Percentiles rank a stretch among this genome's conserved stretches.
Evolutionary conservation across 2,888 invertebrate species (phyloP).

Genomic region (Pseudococcus longispinus): DNA sequence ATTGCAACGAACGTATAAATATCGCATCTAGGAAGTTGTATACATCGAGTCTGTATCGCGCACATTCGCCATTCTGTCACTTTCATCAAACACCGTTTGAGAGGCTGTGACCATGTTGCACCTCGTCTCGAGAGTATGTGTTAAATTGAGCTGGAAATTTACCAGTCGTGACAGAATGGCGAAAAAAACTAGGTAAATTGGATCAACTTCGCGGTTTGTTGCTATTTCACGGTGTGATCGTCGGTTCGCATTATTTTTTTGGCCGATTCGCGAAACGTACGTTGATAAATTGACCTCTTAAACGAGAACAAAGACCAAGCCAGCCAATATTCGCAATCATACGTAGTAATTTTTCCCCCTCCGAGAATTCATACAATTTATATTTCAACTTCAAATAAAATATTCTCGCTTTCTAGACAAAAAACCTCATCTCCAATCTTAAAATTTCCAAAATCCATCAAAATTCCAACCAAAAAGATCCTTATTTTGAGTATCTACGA

Average conservation of each 20-base stretch:
- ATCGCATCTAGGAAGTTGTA: neutral
- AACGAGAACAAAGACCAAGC: neutral
- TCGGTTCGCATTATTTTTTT: neutral
- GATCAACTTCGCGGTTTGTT: neutral
- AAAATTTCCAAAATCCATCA: too few relatives aligned
- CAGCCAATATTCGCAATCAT: too few relatives aligned
- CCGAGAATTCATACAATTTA: too few relatives aligned
- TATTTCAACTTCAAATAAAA: too few relatives aligned
- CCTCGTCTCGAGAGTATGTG: neutral
- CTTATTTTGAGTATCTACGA: too few relatives aligned
- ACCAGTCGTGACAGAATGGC: neutral
- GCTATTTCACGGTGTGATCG: neutral
- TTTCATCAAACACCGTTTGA: neutral
- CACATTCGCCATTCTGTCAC: neutral
- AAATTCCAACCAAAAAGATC: too few relatives aligned
- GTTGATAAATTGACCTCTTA: neutral
- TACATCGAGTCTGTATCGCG: neutral
- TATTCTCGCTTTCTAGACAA: too few relatives aligned
- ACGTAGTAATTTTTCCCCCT: too few relatives aligned
- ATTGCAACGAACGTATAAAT: slow-evolving; percentile 23
- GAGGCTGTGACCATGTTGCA: neutral
- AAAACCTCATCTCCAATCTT: too few relatives aligned
- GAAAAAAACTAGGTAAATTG: neutral
- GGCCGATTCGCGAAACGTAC: neutral
- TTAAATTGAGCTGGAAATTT: neutral